Evolutionary conservation across 2,113 vertebrate species (phyloP), one percentile per base, ranked within the genome.

Genomic region (Chionomys nivalis): DNA sequence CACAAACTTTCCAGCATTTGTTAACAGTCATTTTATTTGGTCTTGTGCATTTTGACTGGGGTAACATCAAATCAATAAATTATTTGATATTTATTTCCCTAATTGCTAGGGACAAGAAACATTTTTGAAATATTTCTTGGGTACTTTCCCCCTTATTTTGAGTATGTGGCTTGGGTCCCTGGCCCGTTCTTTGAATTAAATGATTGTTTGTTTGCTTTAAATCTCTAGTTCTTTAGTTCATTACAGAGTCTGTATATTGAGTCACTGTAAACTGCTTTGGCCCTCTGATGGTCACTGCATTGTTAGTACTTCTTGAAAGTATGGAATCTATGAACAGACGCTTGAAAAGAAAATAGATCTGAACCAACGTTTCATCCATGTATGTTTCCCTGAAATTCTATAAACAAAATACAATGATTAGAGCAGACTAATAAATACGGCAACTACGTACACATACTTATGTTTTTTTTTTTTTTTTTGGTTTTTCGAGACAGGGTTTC

Each of bases 351-450:
- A 26, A 89, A 75, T 85, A 24, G 0, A 1, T 49, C 26, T 7
- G 10, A 70, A 5, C 36, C 68, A 85, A 81, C 0, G 49, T 70
- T 78, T 23, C 0, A 65, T 72, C 24, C 3, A 36, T 44, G 1
- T 31, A 36, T 44, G 0, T 31, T 87, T 96, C 73, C 26, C 49
- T 92, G 47, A 88, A 93, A 72, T 85, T 94, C 28, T 88, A 91
- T 52, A 87, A 92, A 55, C 52, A 79, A 78, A 87, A 68, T 83
- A 1, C 47, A 95, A n/a, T 81, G 2, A 65, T 28, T 23, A 33
- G 79, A 85, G 4, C 28, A 47, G 1, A 82, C 28, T 52, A 73
- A 55, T 44, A 78, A 83, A 39, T 66, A 8, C 21, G 4, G 65
- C 3, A n/a, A 17, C 39, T 14, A 28, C 13, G 28, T 1, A 70